A percentile compares a stretch with the other conserved stretches of the same genome.
These are phyloP conservation scores for Emys orbicularis DNA, from an alignment of 2,797 vertebrate species.

Conservation along the genomic window DNA sequence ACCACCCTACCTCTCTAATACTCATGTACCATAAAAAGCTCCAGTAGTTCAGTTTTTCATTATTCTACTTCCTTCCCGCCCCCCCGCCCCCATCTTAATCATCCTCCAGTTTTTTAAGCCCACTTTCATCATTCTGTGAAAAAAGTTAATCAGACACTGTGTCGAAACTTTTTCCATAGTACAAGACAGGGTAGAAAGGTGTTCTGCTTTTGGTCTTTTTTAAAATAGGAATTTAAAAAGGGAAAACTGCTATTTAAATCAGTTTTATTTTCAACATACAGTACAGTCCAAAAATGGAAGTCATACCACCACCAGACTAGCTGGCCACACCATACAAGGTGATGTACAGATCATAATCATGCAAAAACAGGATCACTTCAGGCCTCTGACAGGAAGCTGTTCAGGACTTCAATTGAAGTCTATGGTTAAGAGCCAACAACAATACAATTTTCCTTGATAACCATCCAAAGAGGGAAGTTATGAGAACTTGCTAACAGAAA, in stretches of 20 bases:
- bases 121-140: neutral
- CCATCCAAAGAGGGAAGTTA: conserved; percentile 13
- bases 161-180: conserved; percentile 20
- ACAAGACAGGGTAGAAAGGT: neutral
- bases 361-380: neutral
- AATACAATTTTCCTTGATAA: conserved; percentile 7
- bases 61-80: neutral
- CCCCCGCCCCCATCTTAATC: neutral
- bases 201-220: conserved; percentile 15
- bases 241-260: neutral
- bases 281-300: conserved; percentile 11
- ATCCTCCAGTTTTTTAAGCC: neutral
- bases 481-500: conserved; percentile 27
- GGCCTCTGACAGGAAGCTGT: conserved; percentile 4
- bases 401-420: conserved; percentile 1
- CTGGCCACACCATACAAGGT: neutral
- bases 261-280: conserved; percentile 33
- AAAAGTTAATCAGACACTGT: neutral
- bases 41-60: neutral
- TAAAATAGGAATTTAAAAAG: conserved; percentile 18
- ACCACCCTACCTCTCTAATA: neutral
- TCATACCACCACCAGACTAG: neutral
- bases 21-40: neutral
- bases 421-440: neutral
- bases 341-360: accelerated